Evolutionary conservation across 2,113 vertebrate species (phyloP).

Genomic region (Rana temporaria): DNA sequence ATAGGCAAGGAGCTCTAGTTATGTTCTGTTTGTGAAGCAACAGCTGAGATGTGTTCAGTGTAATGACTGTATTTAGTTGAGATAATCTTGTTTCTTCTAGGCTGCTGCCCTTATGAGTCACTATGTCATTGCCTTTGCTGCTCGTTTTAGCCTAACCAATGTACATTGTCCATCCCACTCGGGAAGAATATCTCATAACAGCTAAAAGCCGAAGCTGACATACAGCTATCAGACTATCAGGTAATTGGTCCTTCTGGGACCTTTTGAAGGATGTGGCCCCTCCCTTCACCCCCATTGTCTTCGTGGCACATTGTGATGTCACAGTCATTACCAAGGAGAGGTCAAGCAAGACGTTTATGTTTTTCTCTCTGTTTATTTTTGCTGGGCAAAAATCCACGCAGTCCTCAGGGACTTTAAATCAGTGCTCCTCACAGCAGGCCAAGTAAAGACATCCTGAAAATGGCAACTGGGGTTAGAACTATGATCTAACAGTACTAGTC

Average conservation of each 20-base stretch:
- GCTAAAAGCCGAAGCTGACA: background rate
- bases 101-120: conserved; percentile 44
- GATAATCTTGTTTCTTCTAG: conserved; percentile 33
- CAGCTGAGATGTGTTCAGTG: conserved; percentile 44
- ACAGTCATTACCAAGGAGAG: conserved; percentile 37
- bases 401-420: conserved; percentile 8
- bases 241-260: conserved; percentile 51
- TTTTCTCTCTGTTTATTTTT: conserved; percentile 44
- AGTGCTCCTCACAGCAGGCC: background rate
- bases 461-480: background rate
- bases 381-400: conserved; percentile 35
- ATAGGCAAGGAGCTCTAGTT: background rate
- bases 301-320: conserved; percentile 18
- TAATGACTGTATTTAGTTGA: conserved; percentile 27
- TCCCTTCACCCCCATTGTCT: conserved; percentile 28
- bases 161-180: background rate
- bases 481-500: background rate
- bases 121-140: conserved; percentile 5
- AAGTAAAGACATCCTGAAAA: background rate
- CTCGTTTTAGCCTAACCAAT: background rate
- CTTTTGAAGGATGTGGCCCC: conserved; percentile 7
- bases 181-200: conserved; percentile 13
- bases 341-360: conserved; percentile 17
- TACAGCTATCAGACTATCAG: conserved; percentile 35
- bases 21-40: background rate